phyloP scores from a whole-genome alignment of 2,888 invertebrate genomes.

The Aphidius colemani region DNA sequence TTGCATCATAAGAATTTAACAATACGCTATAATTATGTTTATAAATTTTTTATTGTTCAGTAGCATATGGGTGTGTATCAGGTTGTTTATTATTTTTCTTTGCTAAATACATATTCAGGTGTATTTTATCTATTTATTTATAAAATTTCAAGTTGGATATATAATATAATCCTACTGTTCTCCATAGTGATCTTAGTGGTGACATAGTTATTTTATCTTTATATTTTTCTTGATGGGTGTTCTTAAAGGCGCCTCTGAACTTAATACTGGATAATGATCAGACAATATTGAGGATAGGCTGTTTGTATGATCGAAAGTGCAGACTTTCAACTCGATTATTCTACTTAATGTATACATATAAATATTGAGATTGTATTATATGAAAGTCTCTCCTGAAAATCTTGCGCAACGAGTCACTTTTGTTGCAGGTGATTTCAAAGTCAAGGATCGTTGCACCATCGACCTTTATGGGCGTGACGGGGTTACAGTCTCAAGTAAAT shows the following conservation, averaged over 20 bases:
- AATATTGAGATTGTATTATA: not conserved
- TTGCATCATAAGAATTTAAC: too few relatives aligned
- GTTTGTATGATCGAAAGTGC: not conserved
- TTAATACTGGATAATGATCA: not conserved
- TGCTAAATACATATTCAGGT: not conserved
- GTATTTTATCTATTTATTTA: not conserved
- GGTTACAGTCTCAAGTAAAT: constrained; percentile 13
- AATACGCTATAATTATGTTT: too few relatives aligned
- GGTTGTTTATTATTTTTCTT: too few relatives aligned
- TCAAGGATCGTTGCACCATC: constrained; percentile 30
- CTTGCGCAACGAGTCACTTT: constrained; percentile 20
- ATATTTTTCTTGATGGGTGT: too few relatives aligned
- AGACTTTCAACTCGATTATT: not conserved
- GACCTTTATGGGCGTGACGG: constrained; percentile 26
- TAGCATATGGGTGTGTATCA: too few relatives aligned
- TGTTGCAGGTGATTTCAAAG: constrained; percentile 28
- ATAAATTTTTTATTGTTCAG: too few relatives aligned
- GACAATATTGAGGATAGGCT: not conserved
- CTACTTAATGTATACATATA: not conserved
- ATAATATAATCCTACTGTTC: not conserved
- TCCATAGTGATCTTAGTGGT: constrained; percentile 21
- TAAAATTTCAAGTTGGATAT: not conserved
- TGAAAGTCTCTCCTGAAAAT: constrained; percentile 1
- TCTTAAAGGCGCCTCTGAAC: too few relatives aligned
- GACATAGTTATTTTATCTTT: constrained; percentile 15